These are phyloP conservation scores for Dioctria linearis DNA, from an alignment of 2,888 invertebrate species.

Conservation along the genomic window DNA sequence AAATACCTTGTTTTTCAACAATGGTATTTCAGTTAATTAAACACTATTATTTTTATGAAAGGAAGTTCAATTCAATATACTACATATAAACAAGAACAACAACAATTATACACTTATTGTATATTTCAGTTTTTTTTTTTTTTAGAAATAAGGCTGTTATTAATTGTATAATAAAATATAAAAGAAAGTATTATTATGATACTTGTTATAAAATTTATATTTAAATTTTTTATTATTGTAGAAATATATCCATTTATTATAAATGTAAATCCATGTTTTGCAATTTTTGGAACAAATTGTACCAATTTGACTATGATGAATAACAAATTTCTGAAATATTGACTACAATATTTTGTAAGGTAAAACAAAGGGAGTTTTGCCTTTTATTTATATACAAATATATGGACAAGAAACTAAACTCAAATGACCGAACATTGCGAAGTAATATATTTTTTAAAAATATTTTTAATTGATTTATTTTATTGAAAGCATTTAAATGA, in stretches of 20 bases:
- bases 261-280: slow-evolving; percentile 17
- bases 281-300: slow-evolving; percentile 9
- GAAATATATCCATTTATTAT: slow-evolving; percentile 15
- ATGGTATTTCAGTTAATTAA: too few relatives aligned
- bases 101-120: slow-evolving; percentile 25
- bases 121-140: slow-evolving; percentile 38
- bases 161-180: slow-evolving; percentile 43
- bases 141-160: slow-evolving; percentile 49
- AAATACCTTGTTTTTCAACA: too few relatives aligned
- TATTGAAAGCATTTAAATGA: too few relatives aligned
- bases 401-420: neutral
- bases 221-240: slow-evolving; percentile 42
- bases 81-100: slow-evolving; percentile 1
- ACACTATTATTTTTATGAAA: slow-evolving; percentile 18
- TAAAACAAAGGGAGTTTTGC: too few relatives aligned
- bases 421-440: neutral
- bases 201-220: slow-evolving; percentile 51
- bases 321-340: neutral
- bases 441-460: slow-evolving; percentile 26
- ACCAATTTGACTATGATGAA: slow-evolving; percentile 1
- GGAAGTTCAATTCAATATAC: slow-evolving; percentile 30
- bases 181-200: slow-evolving; percentile 43
- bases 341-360: too few relatives aligned
- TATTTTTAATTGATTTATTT: neutral
- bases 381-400: too few relatives aligned